Evolutionary conservation across 2,113 vertebrate genomes (phyloP).

Genomic region (Hylia prasina): DNA sequence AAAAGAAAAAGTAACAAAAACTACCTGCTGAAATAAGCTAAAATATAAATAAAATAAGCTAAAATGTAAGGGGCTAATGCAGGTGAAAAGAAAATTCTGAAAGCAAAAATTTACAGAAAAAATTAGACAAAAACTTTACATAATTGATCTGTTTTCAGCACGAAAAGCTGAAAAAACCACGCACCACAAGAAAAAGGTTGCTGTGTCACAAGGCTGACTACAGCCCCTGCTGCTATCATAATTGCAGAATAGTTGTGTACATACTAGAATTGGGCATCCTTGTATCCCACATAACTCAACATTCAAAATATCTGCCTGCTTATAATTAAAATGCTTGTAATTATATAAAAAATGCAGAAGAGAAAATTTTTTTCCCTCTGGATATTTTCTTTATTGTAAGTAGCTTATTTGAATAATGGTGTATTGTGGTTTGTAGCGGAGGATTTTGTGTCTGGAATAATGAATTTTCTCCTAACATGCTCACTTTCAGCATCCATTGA

Average conservation of each 20-base stretch:
- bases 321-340: slow-evolving; percentile 29
- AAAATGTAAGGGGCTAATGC: background rate
- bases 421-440: slow-evolving; percentile 5
- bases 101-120: background rate
- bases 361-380: background rate
- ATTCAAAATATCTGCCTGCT: background rate
- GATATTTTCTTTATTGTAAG: slow-evolving; percentile 36
- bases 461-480: slow-evolving; percentile 22
- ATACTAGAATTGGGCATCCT: slow-evolving; percentile 14
- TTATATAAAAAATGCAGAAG: background rate
- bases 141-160: background rate
- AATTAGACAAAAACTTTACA: background rate
- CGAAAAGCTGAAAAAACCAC: background rate
- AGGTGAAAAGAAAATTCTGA: background rate
- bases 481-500: slow-evolving; percentile 46
- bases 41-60: too few species aligned
- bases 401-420: slow-evolving; percentile 48
- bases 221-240: background rate
- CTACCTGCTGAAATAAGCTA: background rate
- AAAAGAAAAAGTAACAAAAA: background rate
- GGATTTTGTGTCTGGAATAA: slow-evolving; percentile 57
- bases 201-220: background rate
- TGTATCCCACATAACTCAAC: background rate
- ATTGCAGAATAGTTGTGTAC: background rate
- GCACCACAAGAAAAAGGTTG: background rate